Percentiles rank a stretch among this genome's conserved stretches.
phyloP scores from a whole-genome alignment of 2,113 vertebrate genomes.

The Platysteira castanea region DNA sequence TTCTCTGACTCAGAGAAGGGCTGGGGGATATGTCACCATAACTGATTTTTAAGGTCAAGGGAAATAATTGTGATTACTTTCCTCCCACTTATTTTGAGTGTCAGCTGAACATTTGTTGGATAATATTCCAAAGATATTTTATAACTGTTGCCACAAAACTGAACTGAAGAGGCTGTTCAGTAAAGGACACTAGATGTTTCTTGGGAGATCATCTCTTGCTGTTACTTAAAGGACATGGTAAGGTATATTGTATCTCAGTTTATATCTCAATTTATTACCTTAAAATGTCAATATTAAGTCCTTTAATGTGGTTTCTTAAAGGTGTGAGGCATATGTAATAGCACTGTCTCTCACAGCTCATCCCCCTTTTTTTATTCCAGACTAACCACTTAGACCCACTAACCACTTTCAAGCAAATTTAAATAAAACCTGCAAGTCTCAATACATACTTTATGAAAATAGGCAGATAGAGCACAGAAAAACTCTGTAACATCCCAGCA shows the following conservation, averaged over 20 bases:
- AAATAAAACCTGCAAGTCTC: neutral
- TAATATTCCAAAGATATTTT: neutral
- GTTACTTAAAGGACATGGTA: neutral
- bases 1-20: neutral
- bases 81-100: neutral
- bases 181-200: neutral
- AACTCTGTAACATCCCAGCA: neutral
- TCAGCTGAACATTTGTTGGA: neutral
- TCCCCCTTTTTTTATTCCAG: neutral
- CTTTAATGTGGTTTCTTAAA: neutral
- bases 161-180: neutral
- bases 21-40: neutral
- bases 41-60: neutral
- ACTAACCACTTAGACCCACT: neutral
- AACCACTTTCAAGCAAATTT: neutral
- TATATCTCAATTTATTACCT: neutral
- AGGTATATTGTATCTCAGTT: neutral
- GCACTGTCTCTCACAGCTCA: neutral
- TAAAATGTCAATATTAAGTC: neutral
- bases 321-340: neutral
- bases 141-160: neutral
- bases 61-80: neutral
- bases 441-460: neutral
- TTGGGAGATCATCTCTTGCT: neutral
- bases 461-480: neutral